Percentiles rank a stretch among this genome's conserved stretches.
These are phyloP conservation scores for Hypomecis punctinalis DNA, from an alignment of 2,888 invertebrate genomes.

Conservation along the genomic window DNA sequence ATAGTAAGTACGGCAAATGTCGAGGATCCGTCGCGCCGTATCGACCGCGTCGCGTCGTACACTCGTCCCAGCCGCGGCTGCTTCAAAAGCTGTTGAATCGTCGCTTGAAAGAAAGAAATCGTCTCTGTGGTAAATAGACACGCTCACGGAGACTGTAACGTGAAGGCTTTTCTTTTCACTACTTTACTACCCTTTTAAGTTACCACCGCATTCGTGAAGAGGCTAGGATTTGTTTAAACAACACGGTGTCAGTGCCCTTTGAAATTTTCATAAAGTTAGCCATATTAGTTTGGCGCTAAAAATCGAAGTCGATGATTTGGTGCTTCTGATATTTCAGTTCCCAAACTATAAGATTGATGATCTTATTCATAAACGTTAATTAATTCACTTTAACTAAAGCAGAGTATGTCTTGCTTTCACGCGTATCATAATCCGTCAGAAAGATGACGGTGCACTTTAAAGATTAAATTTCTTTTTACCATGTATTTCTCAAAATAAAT, in stretches of 20 bases:
- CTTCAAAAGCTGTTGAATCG: slow-evolving; percentile 16
- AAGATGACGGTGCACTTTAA: no score
- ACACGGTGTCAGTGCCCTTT: neutral
- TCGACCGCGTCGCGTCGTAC: slow-evolving; percentile 63
- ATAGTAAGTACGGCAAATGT: slow-evolving; percentile 6
- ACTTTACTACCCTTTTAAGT: neutral
- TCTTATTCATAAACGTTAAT: no score
- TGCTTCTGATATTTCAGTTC: no score
- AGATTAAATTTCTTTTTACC: no score
- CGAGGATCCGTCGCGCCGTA: slow-evolving; percentile 66
- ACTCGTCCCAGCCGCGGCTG: slow-evolving; percentile 2
- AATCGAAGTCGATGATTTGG: no score
- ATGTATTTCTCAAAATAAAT: no score
- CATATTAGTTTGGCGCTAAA: no score
- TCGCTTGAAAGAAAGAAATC: slow-evolving; percentile 12
- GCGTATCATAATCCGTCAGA: no score
- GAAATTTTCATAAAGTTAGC: no score
- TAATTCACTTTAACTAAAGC: no score
- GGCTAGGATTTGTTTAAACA: neutral
- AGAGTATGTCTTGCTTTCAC: no score
- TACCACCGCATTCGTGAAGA: neutral
- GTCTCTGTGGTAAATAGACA: neutral
- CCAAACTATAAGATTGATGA: no score
- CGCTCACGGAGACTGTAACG: neutral
- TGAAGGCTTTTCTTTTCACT: slow-evolving; percentile 1